A percentile compares a stretch with the other conserved stretches of the same genome.
Evolutionary conservation across 1,140 invertebrate species (phyloP).

Genomic region (Mizuhopecten yessoensis): DNA sequence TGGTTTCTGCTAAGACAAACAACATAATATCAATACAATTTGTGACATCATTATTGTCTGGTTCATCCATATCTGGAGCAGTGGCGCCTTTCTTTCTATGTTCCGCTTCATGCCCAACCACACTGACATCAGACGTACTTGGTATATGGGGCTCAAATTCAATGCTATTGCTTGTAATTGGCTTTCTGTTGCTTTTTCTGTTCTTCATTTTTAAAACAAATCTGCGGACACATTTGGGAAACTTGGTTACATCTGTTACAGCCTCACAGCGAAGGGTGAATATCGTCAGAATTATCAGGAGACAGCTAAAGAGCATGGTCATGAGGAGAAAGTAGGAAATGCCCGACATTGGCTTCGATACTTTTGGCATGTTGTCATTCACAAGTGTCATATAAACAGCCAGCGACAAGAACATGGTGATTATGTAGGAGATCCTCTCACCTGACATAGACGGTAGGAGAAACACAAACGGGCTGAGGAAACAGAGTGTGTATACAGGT

Average conservation of each 20-base stretch:
- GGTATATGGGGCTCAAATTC: too few relatives aligned
- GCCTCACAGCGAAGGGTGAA: constrained; percentile 49
- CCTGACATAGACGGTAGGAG: constrained; percentile 86
- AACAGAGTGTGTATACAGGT: constrained; percentile 86
- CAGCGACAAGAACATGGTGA: constrained; percentile 86
- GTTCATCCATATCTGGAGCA: too few relatives aligned
- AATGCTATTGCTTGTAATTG: too few relatives aligned
- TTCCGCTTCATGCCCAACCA: too few relatives aligned
- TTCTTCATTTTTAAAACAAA: not conserved
- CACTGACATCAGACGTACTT: too few relatives aligned
- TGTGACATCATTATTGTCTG: too few relatives aligned
- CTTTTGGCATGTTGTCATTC: constrained; percentile 86
- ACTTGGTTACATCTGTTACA: not conserved
- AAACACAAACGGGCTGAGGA: constrained; percentile 85
- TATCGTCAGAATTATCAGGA: constrained; percentile 50
- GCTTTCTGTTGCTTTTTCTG: too few relatives aligned
- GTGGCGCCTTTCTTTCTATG: too few relatives aligned
- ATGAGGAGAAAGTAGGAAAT: constrained; percentile 57
- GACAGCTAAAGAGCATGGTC: constrained; percentile 51
- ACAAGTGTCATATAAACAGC: constrained; percentile 86
- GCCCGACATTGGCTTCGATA: constrained; percentile 81
- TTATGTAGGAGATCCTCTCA: constrained; percentile 85
- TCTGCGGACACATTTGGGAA: not conserved
- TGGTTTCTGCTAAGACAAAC: too few relatives aligned
- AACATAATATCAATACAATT: too few relatives aligned